Percentiles rank a stretch among this genome's conserved stretches.
phyloP scores from a whole-genome alignment of 2,797 vertebrate genomes.

The Poeciliopsis gracilis region DNA sequence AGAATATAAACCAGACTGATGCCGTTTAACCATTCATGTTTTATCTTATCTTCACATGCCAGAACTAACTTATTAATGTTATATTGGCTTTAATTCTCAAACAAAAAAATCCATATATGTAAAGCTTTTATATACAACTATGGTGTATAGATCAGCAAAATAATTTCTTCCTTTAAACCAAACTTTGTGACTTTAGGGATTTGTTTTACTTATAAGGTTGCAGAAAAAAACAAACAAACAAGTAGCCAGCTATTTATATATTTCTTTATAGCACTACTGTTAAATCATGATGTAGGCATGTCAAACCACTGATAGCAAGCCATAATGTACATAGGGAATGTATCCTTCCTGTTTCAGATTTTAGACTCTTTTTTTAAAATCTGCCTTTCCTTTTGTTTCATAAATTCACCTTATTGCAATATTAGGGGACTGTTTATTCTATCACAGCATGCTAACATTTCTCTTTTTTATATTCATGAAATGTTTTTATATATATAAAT shows the following conservation, averaged over 20 bases:
- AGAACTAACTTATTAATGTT: constrained; percentile 26
- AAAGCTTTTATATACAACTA: constrained; percentile 47
- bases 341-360: constrained; percentile 47
- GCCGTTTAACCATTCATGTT: constrained; percentile 41
- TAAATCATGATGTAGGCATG: constrained; percentile 20
- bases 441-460: constrained; percentile 34
- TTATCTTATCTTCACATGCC: constrained; percentile 47
- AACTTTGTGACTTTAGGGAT: constrained; percentile 24
- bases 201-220: constrained; percentile 20
- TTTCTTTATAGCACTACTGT: constrained; percentile 7
- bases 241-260: constrained; percentile 9
- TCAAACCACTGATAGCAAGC: constrained; percentile 22
- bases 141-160: constrained; percentile 40
- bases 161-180: constrained; percentile 9
- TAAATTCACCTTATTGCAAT: constrained; percentile 17
- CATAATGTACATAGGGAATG: constrained; percentile 64
- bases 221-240: background rate
- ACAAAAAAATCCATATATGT: constrained; percentile 28
- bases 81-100: constrained; percentile 25
- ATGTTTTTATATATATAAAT: constrained; percentile 1
- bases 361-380: constrained; percentile 28
- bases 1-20: constrained; percentile 43
- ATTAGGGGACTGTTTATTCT: constrained; percentile 31
- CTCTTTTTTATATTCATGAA: constrained; percentile 47
- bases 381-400: constrained; percentile 37